phyloP scores from a whole-genome alignment of 2,113 vertebrate species.

The human (Homo sapiens) region GRCh38 chr6:94819001-94819500 shows the following conservation, averaged over 20 bases:
- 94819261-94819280: neutral
- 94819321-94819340: neutral
- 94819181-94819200: neutral
- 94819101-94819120: neutral
- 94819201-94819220: neutral
- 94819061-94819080: neutral
- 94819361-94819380: neutral
- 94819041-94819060: neutral
- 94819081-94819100: neutral
- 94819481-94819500: neutral
- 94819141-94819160: neutral
- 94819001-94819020: too few relatives aligned
- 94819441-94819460: neutral
- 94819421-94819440: neutral
- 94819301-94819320: neutral
- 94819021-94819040: too few relatives aligned
- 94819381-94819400: neutral
- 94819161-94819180: neutral
- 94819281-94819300: neutral
- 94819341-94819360: neutral
- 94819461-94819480: neutral
- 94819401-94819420: neutral
- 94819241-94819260: neutral
- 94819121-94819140: neutral
- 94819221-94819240: neutral